Conservation (phyloP, 1,140 invertebrate genomes). For the Drosophila albomicans region DNA sequence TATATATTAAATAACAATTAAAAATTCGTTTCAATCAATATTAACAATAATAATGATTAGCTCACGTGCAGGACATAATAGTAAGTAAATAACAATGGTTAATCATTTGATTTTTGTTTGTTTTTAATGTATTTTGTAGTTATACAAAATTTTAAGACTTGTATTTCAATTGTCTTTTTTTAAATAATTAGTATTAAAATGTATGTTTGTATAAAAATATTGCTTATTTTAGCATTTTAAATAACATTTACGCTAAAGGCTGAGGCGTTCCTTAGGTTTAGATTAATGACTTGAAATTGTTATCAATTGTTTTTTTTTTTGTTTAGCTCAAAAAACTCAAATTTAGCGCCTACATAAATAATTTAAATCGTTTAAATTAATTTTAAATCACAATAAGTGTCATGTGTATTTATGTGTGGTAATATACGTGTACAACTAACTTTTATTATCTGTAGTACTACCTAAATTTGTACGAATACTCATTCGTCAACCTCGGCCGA, state of each 20-base stretch:
- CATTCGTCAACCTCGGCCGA: not conserved
- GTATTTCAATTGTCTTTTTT: conserved; percentile 50
- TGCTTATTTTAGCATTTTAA: conserved; percentile 55
- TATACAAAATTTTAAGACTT: conserved; percentile 11
- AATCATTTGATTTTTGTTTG: conserved; percentile 5
- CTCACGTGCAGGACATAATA: conserved; percentile 54
- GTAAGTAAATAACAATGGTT: conserved; percentile 39
- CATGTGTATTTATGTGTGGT: conserved; percentile 10
- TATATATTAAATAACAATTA: conserved; percentile 52
- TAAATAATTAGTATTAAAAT: conserved; percentile 37
- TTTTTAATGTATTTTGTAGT: conserved; percentile 36
- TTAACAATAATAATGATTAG: conserved; percentile 44
- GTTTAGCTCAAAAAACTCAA: conserved; percentile 30
- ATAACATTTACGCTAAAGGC: conserved; percentile 27
- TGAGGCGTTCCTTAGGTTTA: conserved; percentile 22
- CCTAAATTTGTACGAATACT: not conserved
- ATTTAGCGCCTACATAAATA: conserved; percentile 43
- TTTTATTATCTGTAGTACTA: not conserved
- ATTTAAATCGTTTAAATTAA: conserved; percentile 45
- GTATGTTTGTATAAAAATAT: conserved; percentile 57
- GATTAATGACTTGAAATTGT: conserved; percentile 36
- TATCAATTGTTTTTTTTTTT: conserved; percentile 6
- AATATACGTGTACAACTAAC: not conserved
- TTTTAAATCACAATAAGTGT: conserved; percentile 43
- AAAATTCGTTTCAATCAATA: conserved; percentile 34